Conservation (phyloP, 2,888 invertebrate species). For the Epistrophella euchroma region DNA sequence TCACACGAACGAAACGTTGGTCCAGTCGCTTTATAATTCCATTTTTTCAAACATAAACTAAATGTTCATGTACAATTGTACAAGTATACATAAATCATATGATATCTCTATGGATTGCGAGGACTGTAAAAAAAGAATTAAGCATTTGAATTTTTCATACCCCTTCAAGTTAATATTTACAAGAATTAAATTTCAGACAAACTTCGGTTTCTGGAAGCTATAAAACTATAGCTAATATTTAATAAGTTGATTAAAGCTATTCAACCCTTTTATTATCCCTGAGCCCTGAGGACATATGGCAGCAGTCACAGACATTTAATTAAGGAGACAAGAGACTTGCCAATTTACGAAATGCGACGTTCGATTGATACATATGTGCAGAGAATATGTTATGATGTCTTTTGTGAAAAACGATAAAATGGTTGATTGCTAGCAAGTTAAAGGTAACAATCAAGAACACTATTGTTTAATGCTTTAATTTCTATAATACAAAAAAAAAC, state of each 20-base stretch:
- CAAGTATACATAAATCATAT: too few relatives aligned
- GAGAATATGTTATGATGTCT: slow-evolving; percentile 16
- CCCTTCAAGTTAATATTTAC: background rate
- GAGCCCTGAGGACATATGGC: slow-evolving; percentile 42
- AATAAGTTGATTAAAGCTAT: slow-evolving; percentile 15
- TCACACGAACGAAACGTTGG: too few relatives aligned
- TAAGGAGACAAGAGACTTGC: slow-evolving; percentile 48
- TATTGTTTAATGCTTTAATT: too few relatives aligned
- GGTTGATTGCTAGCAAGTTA: background rate
- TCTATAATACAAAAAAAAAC: too few relatives aligned
- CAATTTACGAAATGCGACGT: slow-evolving; percentile 23
- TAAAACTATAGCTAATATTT: background rate
- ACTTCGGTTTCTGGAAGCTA: background rate
- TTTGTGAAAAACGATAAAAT: background rate
- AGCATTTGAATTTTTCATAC: background rate
- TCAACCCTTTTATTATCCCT: slow-evolving; percentile 50
- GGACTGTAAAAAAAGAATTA: background rate
- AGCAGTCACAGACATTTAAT: slow-evolving; percentile 52
- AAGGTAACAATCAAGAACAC: background rate
- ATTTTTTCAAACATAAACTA: too few relatives aligned
- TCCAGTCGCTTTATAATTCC: too few relatives aligned
- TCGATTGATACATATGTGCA: slow-evolving; percentile 27
- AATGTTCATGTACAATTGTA: too few relatives aligned
- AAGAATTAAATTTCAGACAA: slow-evolving; percentile 14
- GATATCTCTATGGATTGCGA: background rate